phyloP scores from a whole-genome alignment of 1,140 invertebrate species.

The Diorhabda carinulata region DNA sequence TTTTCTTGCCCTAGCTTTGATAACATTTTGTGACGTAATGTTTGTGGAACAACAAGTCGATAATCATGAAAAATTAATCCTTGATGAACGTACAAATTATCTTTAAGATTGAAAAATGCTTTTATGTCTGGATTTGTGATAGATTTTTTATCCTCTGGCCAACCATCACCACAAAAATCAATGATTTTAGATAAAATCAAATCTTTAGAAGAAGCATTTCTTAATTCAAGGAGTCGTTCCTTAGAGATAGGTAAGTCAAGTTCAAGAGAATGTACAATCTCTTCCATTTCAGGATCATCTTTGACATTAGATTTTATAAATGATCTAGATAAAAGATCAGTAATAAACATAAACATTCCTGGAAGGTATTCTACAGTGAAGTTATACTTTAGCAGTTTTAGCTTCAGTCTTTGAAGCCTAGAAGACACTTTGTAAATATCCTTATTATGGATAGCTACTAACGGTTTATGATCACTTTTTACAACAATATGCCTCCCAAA shows the following conservation, averaged over 20 bases:
- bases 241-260: neutral
- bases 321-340: constrained; percentile 9
- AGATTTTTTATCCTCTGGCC: constrained; percentile 16
- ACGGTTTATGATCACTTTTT: constrained; percentile 20
- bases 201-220: constrained; percentile 11
- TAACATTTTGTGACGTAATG: constrained; percentile 17
- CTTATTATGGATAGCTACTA: constrained; percentile 14
- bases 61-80: constrained; percentile 21
- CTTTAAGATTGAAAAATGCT: constrained; percentile 16
- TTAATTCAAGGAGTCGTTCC: neutral
- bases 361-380: constrained; percentile 9
- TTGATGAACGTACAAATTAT: constrained; percentile 7
- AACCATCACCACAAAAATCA: constrained; percentile 9
- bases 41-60: constrained; percentile 19
- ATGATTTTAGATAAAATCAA: constrained; percentile 1
- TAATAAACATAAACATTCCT: constrained; percentile 7
- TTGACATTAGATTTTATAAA: neutral
- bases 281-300: constrained; percentile 15
- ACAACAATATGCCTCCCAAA: constrained; percentile 11
- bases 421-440: constrained; percentile 9
- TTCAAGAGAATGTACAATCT: constrained; percentile 13
- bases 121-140: neutral
- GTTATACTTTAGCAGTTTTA: constrained; percentile 19
- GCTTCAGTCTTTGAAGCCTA: constrained; percentile 16
- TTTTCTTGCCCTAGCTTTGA: constrained; percentile 18